Base-by-base conservation (phyloP, 2,888 invertebrate species). In the Chaetogeoica ovagalla region DNA sequence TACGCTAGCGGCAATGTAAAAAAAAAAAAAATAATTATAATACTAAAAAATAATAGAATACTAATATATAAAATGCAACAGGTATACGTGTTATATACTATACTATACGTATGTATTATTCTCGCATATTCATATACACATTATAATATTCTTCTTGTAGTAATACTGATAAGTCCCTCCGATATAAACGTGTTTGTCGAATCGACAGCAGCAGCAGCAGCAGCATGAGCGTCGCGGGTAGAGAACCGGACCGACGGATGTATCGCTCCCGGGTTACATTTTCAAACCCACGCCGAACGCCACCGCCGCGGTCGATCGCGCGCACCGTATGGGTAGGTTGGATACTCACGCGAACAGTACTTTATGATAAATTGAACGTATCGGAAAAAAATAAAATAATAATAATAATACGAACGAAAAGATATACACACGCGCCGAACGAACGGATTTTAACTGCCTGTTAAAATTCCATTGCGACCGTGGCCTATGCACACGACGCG, bases 181-280 rank as follows among this genome's bases (percentile, higher is more conserved):
- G 37, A 63, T 63, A 77, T 70, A 79, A 79, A 79, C 77, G 77
- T 63, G 70, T 79, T 77, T 76, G 68, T 76, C 68, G 76, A 76
- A 76, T 76, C 7, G 6, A 43, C 30, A 30, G 30, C 30, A 30
- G 30, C 43, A 43, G 11, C 43, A 43, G 43, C 43, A 43, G 43
- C 43, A 43, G 43, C 43, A 39, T 4, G 6, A 43, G 43, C 69
- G n/a, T 37, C 73, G 8, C 59, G 52, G 60, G 60, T 55, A 63
- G 8, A 77, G 69, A 79, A 71, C 79, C 71, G 71, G 79, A 71
- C 63, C 62, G 37, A 62, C 48, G 62, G 77, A 70, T 13, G 63
- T 74, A 79, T 79, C 71, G 79, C 79, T 79, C 71, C 79, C 79
- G 79, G 79, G 79, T 79, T 79, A 79, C 77, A 77, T 71, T 70